Conservation (phyloP, 2,797 vertebrate genomes). For the Monodelphis domestica region DNA sequence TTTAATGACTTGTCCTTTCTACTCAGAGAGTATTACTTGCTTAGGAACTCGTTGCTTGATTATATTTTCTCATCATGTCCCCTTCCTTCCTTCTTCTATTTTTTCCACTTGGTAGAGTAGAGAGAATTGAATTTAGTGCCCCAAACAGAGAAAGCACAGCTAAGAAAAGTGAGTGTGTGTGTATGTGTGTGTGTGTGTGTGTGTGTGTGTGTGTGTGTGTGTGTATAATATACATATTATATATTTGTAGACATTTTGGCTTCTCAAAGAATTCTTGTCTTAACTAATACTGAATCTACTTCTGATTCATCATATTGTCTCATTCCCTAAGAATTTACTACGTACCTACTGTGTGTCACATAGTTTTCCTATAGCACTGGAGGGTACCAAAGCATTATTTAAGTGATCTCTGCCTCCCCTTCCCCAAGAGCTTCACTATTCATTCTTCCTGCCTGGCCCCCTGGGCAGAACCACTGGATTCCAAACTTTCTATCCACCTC, state of each 20-base stretch:
- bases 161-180: too few relatives aligned
- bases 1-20: neutral
- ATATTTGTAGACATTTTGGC: neutral
- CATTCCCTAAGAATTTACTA: neutral
- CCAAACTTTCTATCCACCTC: neutral
- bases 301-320: neutral
- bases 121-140: neutral
- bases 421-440: neutral
- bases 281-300: neutral
- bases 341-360: neutral
- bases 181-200: too few relatives aligned
- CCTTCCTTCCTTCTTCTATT: neutral
- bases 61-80: neutral
- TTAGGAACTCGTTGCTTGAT: neutral
- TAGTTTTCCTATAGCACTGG: neutral
- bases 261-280: neutral
- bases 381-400: neutral
- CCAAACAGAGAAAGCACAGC: neutral
- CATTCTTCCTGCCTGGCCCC: neutral
- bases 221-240: too few relatives aligned
- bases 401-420: neutral
- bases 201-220: too few relatives aligned
- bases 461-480: neutral
- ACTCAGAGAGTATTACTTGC: neutral
- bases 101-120: too few relatives aligned